Conservation (phyloP, 53 echinoderm and acorn worm genomes). For the Stichopus horrens region DNA sequence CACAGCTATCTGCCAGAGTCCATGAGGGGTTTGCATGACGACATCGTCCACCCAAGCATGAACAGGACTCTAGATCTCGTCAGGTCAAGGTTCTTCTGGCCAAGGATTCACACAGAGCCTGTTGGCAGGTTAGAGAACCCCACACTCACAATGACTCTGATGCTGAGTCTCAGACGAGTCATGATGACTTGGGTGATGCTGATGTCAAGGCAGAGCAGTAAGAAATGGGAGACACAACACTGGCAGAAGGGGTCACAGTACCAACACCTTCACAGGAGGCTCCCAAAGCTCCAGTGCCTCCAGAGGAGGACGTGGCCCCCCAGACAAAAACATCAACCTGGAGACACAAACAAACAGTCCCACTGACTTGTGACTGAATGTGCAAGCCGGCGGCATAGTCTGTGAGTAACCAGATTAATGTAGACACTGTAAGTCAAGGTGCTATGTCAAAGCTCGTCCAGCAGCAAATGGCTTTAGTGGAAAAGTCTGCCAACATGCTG, state of each 20-base stretch:
- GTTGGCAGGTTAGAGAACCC: too few species aligned
- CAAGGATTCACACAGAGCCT: not conserved
- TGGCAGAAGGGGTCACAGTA: not conserved
- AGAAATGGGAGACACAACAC: not conserved
- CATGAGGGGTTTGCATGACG: not conserved
- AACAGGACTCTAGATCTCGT: not conserved
- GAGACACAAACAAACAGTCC: not conserved
- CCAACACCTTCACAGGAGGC: too few species aligned
- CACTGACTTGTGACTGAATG: not conserved
- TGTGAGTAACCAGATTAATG: not conserved
- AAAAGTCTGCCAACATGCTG: too few species aligned
- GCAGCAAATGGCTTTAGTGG: not conserved
- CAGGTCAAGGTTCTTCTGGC: not conserved
- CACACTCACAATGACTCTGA: too few species aligned
- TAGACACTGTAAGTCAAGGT: not conserved
- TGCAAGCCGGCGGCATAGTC: not conserved
- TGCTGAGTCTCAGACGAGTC: too few species aligned
- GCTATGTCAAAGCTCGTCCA: not conserved
- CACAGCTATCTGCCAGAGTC: not conserved
- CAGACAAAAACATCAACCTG: not conserved
- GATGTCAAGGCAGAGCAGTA: not conserved
- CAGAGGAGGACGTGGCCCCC: not conserved
- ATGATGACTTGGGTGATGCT: too few species aligned
- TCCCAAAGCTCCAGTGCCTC: not conserved
- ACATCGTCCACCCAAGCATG: not conserved